Percentiles rank a stretch among this genome's conserved stretches.
These are phyloP conservation scores for Pyrocoelia pectoralis DNA, from an alignment of 2,888 invertebrate species.

Conservation along the genomic window DNA sequence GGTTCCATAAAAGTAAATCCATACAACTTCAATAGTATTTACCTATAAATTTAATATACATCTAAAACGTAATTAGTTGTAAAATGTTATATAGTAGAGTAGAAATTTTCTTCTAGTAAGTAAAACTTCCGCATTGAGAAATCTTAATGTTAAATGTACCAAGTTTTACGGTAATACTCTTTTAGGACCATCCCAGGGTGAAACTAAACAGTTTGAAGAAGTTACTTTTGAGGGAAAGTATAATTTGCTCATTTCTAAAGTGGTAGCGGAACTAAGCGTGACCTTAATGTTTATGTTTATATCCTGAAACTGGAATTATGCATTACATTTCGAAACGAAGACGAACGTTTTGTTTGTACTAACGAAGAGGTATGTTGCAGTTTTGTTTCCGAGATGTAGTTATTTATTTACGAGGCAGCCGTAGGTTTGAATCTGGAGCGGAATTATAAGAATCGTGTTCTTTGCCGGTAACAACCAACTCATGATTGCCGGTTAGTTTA, in stretches of 20 bases:
- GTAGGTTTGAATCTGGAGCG: conserved; percentile 45
- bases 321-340: conserved; percentile 14
- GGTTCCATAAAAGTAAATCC: too few relatives aligned
- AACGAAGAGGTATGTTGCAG: conserved; percentile 40
- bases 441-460: conserved; percentile 47
- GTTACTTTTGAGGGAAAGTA: conserved; percentile 18
- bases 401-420: conserved; percentile 45
- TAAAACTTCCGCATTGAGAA: conserved; percentile 5
- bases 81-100: neutral
- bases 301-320: conserved; percentile 20
- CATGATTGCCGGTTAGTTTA: conserved; percentile 49
- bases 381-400: conserved; percentile 44
- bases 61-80: conserved; percentile 9
- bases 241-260: conserved; percentile 24
- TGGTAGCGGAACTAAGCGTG: conserved; percentile 27
- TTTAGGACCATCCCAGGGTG: conserved; percentile 11
- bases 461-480: conserved; percentile 45
- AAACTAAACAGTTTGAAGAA: conserved; percentile 22
- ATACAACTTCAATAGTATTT: too few relatives aligned
- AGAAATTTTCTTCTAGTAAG: conserved; percentile 4
- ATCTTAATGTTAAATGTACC: conserved; percentile 11
- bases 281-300: conserved; percentile 27
- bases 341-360: conserved; percentile 27
- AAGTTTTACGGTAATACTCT: conserved; percentile 15
- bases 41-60: too few relatives aligned